These are phyloP conservation scores for Neopelma chrysocephalum DNA, from an alignment of 2,797 vertebrate genomes.

Conservation along the genomic window DNA sequence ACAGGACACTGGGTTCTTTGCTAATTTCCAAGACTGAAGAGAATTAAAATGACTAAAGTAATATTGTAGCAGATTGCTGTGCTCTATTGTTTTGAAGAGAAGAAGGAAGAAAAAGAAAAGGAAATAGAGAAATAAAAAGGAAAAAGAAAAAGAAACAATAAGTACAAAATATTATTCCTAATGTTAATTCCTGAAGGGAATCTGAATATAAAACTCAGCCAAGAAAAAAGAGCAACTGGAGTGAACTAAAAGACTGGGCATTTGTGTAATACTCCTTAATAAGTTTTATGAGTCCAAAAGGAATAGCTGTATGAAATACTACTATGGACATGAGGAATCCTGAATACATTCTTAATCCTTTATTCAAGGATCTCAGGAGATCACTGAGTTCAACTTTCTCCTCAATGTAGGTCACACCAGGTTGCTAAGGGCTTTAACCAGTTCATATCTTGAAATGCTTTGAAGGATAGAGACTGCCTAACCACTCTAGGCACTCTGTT, in stretches of 20 bases:
- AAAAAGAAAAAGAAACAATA: no score
- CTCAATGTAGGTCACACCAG: neutral
- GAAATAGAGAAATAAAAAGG: neutral
- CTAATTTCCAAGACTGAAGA: neutral
- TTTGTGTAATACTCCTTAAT: neutral
- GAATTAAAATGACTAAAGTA: neutral
- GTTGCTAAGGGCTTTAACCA: neutral
- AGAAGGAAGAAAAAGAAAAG: neutral
- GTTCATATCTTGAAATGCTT: neutral
- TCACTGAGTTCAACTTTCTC: neutral
- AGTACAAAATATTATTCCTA: neutral
- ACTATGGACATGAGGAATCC: neutral
- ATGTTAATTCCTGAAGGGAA: neutral
- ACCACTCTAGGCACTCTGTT: neutral
- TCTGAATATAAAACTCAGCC: neutral
- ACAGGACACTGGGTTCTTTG: neutral
- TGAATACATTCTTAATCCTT: neutral
- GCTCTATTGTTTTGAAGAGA: neutral
- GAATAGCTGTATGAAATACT: neutral
- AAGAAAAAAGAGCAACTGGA: neutral
- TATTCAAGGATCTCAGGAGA: neutral
- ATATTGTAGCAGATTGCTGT: neutral
- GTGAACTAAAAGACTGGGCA: neutral
- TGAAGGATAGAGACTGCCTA: neutral
- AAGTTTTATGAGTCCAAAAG: neutral